Base-by-base conservation (phyloP, 2,797 vertebrate genomes). In the Brachyrhaphis roseni region DNA sequence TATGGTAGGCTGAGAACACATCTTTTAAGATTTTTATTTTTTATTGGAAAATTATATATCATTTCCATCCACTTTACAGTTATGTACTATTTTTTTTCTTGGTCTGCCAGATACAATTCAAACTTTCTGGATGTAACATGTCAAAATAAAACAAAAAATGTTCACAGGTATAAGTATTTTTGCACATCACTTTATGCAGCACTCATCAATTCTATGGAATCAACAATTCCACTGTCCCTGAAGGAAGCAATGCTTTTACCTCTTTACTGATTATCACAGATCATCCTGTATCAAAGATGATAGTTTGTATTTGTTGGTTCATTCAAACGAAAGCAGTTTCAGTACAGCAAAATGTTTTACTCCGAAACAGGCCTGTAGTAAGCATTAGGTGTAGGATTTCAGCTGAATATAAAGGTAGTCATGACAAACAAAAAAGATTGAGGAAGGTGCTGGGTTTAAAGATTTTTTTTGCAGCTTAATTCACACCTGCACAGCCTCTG, bases 401-500 rank as follows among this genome's bases (percentile, higher is more conserved):
- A 82, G 53, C 88, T 80, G 82, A 84, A 86, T 81, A 77, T 82
- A 78, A 75, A 90, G 70, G 84, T 78, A 45, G 78, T 80, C 5
- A 10, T 82, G 88, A 89, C 90, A 88, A 89, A 84, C 83, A 77
- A 73, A 73, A 74, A 82, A 90, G 87, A 93, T 88, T 88, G 88
- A 93, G 79, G 81, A 88, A 90, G 90, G 88, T 77, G 79, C 72
- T 91, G 88, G 90, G 79, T 87, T 82, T 76, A 93, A 94, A 84
- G 85, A 90, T 92, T 90, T 89, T 53, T 92, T 90, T 89, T 53
- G 94, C 96, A 93, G 96, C 96, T 95, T 93, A 87, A 89, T 90
- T 95, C 96, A 96, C 97, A 98, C 98, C 97, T 98, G 98, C 97
- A 95, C 94, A 95, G 94, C 75, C 91, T 95, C 92, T 87, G 92